A percentile compares a stretch with the other conserved stretches of the same genome.
Conservation (phyloP, 2,888 invertebrate species). For the Agriopis leucophaearia region DNA sequence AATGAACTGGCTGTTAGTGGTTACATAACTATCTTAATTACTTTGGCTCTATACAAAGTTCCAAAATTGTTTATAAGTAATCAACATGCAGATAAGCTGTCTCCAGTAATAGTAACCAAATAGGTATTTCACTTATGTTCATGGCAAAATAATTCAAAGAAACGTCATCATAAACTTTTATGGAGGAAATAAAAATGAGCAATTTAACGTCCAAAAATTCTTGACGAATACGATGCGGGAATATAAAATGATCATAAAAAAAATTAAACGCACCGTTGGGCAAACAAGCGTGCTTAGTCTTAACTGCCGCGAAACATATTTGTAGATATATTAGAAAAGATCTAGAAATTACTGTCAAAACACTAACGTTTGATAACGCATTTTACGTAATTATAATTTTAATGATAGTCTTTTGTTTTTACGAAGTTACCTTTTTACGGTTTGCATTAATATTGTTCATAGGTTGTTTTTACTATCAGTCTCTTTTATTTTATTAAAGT, state of each 20-base stretch:
- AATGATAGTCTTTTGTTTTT: background rate
- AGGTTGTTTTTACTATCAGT: too few species aligned
- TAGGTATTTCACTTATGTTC: constrained; percentile 30
- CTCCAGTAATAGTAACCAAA: constrained; percentile 8
- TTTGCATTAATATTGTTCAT: too few species aligned
- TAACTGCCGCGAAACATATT: constrained; percentile 13
- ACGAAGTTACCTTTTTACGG: background rate
- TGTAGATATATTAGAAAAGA: constrained; percentile 9
- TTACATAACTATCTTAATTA: constrained; percentile 45
- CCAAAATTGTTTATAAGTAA: constrained; percentile 35
- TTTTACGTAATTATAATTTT: background rate
- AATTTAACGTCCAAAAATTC: constrained; percentile 26
- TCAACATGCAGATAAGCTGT: constrained; percentile 21
- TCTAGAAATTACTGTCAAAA: background rate
- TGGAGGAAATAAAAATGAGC: constrained; percentile 34
- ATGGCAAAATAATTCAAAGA: constrained; percentile 17
- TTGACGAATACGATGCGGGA: constrained; percentile 21
- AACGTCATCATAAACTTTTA: constrained; percentile 32
- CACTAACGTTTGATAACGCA: background rate
- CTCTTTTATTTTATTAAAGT: too few species aligned
- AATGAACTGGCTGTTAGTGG: constrained; percentile 28
- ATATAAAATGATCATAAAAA: constrained; percentile 29
- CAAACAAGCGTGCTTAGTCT: constrained; percentile 4
- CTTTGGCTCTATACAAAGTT: constrained; percentile 29
- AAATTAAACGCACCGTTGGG: constrained; percentile 10